Evolutionary conservation across 2,888 invertebrate genomes (phyloP), one percentile per base, ranked within the genome.

Genomic region (Mythimna ferrago): DNA sequence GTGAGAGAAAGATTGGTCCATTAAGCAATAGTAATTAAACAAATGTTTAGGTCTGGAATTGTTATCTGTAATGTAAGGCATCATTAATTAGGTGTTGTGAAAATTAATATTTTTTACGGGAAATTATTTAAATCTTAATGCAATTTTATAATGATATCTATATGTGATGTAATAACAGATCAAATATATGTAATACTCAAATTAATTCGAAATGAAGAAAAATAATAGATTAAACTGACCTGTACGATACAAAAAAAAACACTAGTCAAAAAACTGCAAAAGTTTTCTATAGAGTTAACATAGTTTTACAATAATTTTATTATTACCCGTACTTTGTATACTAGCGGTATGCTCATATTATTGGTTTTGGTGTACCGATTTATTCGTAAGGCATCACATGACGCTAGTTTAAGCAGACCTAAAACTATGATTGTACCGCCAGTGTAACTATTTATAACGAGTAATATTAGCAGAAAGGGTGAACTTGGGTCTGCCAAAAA

Each of bases 101-200:
- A 78, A 83, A 76, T 66, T 41, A 66, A 78, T 81, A 73, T 78
- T 78, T 83, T 76, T 76, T 74, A 74, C 61, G 58, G 73, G 51
- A 76, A 70, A 54, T 76, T 57, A 66, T 76, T 75, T 60, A 60
- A 63, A 83, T 66, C 61, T 57, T 35, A 61, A 62, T 68, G 32
- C 69, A 77, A 68, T 63, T 70, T 76, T 69, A 58, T 68, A 61
- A 66, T 62, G 41, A 71, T 61, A 61, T 71, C 11, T 57, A 58
- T 66, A 70, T 57, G 32, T 64, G 41, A 70, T 53, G 44, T 72
- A 66, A 48, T n/a, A 65, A 35, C 56, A 51, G 64, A 63, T 66
- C 56, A 71, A 58, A 61, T 9, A 70, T 64, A 58, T 61, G 56
- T 58, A 70, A 79, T 81, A 74, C 72, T 82, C 67, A 75, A 63